These are phyloP conservation scores for Ochropleura plecta DNA, from an alignment of 2,888 invertebrate genomes.

Conservation along the genomic window DNA sequence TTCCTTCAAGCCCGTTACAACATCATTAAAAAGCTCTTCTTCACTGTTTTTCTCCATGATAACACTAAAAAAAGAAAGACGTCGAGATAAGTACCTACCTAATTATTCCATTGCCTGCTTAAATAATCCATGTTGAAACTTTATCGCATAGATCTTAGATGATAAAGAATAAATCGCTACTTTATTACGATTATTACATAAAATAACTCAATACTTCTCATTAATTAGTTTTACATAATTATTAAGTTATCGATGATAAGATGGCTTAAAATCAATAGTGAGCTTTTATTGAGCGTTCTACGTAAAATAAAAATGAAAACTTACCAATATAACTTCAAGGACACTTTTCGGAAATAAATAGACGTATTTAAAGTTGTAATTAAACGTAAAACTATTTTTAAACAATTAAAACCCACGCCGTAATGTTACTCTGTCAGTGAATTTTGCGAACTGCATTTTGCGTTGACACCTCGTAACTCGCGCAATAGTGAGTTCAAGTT, in stretches of 20 bases:
- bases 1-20: slow-evolving; percentile 15
- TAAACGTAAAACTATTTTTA: slow-evolving; percentile 6
- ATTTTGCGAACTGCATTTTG: background rate
- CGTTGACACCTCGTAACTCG: slow-evolving; percentile 16
- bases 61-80: slow-evolving; percentile 22
- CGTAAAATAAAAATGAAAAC: background rate
- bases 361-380: background rate
- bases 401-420: slow-evolving; percentile 1
- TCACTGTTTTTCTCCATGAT: slow-evolving; percentile 22
- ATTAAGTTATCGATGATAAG: background rate
- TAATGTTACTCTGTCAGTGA: slow-evolving; percentile 8
- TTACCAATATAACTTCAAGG: slow-evolving; percentile 3
- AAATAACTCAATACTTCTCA: slow-evolving; percentile 2
- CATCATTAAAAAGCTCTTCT: slow-evolving; percentile 21
- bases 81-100: background rate
- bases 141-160: background rate
- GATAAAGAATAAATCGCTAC: background rate
- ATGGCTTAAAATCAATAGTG: slow-evolving; percentile 2
- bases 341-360: slow-evolving; percentile 8
- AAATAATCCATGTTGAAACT: background rate
- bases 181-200: background rate
- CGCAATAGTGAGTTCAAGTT: slow-evolving; percentile 21
- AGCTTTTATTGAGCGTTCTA: background rate
- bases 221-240: background rate
- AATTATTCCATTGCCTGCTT: slow-evolving; percentile 1